Evolutionary conservation across 2,797 vertebrate species (phyloP).

Genomic region (Phalanger gymnotis): DNA sequence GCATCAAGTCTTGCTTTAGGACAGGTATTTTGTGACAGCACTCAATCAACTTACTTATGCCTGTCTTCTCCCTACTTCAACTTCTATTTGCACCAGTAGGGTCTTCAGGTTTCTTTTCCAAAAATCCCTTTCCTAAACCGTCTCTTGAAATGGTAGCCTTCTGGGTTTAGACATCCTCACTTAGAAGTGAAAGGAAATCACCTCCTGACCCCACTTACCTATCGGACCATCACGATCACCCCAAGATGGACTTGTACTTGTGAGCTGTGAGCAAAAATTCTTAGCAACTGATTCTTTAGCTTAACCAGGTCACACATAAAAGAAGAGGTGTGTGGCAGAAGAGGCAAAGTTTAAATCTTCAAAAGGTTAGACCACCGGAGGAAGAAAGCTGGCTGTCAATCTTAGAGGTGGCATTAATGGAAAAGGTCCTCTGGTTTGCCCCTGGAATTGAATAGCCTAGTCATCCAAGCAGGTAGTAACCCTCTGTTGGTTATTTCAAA

Average conservation of each 20-base stretch:
- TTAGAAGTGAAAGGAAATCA: conserved; percentile 16
- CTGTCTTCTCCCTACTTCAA: background rate
- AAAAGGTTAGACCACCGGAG: background rate
- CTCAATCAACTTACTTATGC: background rate
- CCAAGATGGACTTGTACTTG: background rate
- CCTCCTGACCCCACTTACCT: background rate
- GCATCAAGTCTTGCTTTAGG: background rate
- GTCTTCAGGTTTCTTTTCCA: background rate
- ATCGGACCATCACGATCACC: background rate
- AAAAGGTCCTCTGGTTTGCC: background rate
- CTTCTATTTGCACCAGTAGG: background rate
- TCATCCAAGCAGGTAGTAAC: background rate
- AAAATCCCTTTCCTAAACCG: background rate
- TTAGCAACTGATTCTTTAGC: background rate
- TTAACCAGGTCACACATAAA: background rate
- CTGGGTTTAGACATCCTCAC: background rate
- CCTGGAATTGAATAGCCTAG: background rate
- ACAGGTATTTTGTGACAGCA: background rate
- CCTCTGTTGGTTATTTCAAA: background rate
- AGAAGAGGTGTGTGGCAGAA: background rate
- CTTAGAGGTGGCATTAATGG: background rate
- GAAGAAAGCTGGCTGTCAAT: background rate
- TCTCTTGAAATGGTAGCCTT: background rate
- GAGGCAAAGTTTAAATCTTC: background rate
- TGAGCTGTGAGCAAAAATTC: background rate